These are phyloP conservation scores for Elgaria multicarinata DNA, from an alignment of 2,113 vertebrate species.

Conservation along the genomic window DNA sequence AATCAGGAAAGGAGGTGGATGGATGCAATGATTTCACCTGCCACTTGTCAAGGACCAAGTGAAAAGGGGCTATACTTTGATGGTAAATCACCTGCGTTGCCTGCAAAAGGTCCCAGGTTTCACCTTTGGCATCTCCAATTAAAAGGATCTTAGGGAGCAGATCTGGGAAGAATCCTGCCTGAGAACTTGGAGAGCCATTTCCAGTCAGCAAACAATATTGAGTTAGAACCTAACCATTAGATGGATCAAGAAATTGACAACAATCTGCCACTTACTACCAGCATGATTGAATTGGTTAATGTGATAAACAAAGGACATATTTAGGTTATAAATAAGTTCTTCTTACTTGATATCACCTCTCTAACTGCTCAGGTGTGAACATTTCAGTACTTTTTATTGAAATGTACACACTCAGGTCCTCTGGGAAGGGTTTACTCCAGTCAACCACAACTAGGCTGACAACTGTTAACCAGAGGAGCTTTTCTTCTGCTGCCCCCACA, in stretches of 20 bases:
- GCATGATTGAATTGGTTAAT: not conserved
- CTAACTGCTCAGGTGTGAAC: constrained; percentile 14
- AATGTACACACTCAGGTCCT: too few species aligned
- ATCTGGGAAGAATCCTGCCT: not conserved
- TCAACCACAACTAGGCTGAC: too few species aligned
- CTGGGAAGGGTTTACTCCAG: too few species aligned
- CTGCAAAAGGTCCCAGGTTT: not conserved
- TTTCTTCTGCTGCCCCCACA: too few species aligned
- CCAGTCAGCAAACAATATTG: not conserved
- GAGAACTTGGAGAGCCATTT: not conserved
- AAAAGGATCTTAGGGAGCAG: not conserved
- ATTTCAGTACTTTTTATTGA: not conserved
- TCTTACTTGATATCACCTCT: not conserved
- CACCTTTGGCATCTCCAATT: not conserved
- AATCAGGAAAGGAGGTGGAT: not conserved
- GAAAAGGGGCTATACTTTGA: not conserved
- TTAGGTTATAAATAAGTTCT: not conserved
- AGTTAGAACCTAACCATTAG: not conserved
- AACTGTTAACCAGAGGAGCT: too few species aligned
- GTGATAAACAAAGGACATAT: not conserved
- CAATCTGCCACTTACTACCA: not conserved
- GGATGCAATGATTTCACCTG: not conserved
- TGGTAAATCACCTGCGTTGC: not conserved
- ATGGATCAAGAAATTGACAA: not conserved
- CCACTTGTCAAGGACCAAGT: not conserved